Base-by-base conservation (phyloP, 2,797 vertebrate species). In the Siniperca obscura region DNA sequence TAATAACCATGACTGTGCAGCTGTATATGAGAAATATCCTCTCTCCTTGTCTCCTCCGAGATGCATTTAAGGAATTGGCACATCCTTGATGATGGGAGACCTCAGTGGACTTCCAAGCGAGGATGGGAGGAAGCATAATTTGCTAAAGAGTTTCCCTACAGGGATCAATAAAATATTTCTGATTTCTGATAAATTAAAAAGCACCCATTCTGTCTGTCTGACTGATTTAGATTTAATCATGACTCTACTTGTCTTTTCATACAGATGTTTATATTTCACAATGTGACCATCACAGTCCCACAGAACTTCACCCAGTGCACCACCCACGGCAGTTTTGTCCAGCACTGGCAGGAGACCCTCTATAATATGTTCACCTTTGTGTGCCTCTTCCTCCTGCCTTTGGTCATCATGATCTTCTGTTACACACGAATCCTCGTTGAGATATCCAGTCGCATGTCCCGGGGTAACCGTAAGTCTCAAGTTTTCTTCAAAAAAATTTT, bases 251-350 rank as follows among this genome's bases (percentile, higher is more conserved):
- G 1, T 87, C 36, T 78, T 81, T 80, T 17, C 40, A 70, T 74
- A 34, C 94, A 98, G 97, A 95, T 97, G 60, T 96, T 97, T 86
- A 94, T 98, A 74, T 98, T 97, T 91, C 97, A 79, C 94, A 96
- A 94, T 0, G 93, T 98, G 86, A 97, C 96, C 80, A 95, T 97
- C 82, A 95, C 86, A 0, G 89, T 96, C 13, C 96, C 96, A 0
- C 93, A 95, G 87, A 97, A 94, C 89, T 98, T 97, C 94, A 97
- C 97, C 0, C 97, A 97, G 93, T 97, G 97, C 93, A 96, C 96
- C 72, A 97, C 97, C 0, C 93, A 86, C 0, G 97, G 97, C 71
- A 97, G 96, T 82, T 97, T 98, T 50, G 65, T 93, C 59, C 91
- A 88, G 77, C 94, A 74, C 87, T 97, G 97, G 97, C 96, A 97